These are phyloP conservation scores for Hyposoter dolosus DNA, from an alignment of 2,888 invertebrate species.

Conservation along the genomic window DNA sequence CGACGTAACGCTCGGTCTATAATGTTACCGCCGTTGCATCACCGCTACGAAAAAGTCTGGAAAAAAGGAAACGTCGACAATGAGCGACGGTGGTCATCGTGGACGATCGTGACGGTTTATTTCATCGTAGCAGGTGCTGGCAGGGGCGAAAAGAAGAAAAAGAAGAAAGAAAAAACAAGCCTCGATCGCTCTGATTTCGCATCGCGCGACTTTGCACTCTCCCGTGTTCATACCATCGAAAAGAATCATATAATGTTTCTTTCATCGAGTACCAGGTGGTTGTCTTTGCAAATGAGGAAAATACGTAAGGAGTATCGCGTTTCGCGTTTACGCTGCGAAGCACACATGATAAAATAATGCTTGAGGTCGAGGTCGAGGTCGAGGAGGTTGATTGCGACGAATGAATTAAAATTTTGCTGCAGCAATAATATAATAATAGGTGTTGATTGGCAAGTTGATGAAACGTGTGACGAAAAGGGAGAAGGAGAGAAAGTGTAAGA, in stretches of 20 bases:
- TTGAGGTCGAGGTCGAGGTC: slow-evolving; percentile 26
- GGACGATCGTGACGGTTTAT: slow-evolving; percentile 9
- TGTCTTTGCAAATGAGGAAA: slow-evolving; percentile 14
- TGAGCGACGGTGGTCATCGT: neutral
- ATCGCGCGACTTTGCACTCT: slow-evolving; percentile 12
- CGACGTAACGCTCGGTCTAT: slow-evolving; percentile 55
- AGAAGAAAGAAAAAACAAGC: slow-evolving; percentile 7
- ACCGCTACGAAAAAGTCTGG: slow-evolving; percentile 56
- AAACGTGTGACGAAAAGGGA: no score
- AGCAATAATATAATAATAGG: slow-evolving; percentile 85
- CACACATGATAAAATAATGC: slow-evolving; percentile 43
- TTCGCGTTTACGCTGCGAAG: slow-evolving; percentile 43
- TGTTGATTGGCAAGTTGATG: slow-evolving; percentile 77
- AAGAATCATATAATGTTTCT: slow-evolving; percentile 19
- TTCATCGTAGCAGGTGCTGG: slow-evolving; percentile 4
- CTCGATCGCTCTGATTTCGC: slow-evolving; percentile 3
- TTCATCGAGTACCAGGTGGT: slow-evolving; percentile 37
- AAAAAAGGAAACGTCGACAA: neutral
- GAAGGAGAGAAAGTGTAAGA: no score
- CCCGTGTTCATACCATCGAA: slow-evolving; percentile 24
- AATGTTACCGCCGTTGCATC: slow-evolving; percentile 41
- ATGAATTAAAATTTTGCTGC: slow-evolving; percentile 83
- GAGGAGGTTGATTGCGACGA: slow-evolving; percentile 65
- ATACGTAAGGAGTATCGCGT: neutral
- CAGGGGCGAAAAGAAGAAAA: neutral